A percentile compares a stretch with the other conserved stretches of the same genome.
Conservation (phyloP, 2,888 invertebrate genomes). For the Andrena fulva region DNA sequence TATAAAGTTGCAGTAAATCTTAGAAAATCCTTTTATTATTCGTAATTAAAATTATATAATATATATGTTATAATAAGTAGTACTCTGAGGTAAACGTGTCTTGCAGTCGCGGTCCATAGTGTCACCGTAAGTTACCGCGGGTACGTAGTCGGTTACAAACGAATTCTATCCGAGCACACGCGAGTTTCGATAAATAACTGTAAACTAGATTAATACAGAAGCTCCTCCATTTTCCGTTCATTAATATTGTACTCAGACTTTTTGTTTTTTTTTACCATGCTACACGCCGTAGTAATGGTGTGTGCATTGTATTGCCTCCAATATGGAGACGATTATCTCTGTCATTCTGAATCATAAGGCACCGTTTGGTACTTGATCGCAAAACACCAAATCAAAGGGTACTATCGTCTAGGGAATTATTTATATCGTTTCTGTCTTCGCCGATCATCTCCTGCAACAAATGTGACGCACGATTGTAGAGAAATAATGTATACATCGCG, state of each 20-base stretch:
- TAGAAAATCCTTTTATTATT: conserved; percentile 56
- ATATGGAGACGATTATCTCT: conserved; percentile 34
- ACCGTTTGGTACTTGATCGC: conserved; percentile 11
- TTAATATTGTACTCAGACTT: conserved; percentile 43
- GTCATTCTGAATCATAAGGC: conserved; percentile 25
- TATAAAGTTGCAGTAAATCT: background rate
- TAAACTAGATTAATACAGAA: conserved; percentile 23
- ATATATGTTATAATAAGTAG: conserved; percentile 38
- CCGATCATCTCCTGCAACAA: conserved; percentile 88
- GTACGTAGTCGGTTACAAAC: conserved; percentile 10
- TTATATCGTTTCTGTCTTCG: conserved; percentile 85
- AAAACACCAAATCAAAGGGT: conserved; percentile 64
- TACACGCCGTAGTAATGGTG: background rate
- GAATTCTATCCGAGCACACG: conserved; percentile 1
- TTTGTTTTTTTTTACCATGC: conserved; percentile 10
- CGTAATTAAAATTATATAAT: conserved; percentile 42
- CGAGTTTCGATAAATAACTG: conserved; percentile 13
- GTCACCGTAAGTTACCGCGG: conserved; percentile 21
- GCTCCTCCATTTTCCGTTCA: conserved; percentile 13
- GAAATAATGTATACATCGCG: conserved; percentile 11
- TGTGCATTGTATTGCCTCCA: conserved; percentile 28
- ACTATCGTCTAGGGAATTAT: conserved; percentile 82
- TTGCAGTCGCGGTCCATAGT: conserved; percentile 13
- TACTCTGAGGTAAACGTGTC: conserved; percentile 47
- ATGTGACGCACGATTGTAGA: conserved; percentile 15